Percentiles rank a stretch among this genome's conserved stretches.
phyloP scores from a whole-genome alignment of 1,140 invertebrate species.

The Penaeus vannamei region DNA sequence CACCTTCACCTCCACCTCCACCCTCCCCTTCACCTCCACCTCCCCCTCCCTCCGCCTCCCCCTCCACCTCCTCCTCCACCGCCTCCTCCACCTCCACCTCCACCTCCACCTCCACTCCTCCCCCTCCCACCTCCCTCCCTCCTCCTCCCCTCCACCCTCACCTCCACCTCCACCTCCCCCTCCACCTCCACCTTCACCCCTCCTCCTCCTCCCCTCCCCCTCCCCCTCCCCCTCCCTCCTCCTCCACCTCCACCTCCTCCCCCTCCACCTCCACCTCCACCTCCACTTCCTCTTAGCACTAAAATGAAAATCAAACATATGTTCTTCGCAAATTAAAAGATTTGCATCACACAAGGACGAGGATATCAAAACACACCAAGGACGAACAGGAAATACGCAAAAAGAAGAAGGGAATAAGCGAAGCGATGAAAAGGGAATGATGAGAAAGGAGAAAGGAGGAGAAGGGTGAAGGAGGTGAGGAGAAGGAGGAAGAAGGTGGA shows the following conservation, averaged over 20 bases:
- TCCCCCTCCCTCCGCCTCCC: background rate
- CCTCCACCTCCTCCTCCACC: background rate
- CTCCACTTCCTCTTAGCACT: background rate
- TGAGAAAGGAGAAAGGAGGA: no score
- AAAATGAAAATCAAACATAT: no score
- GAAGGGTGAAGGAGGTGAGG: no score
- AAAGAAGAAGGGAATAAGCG: no score
- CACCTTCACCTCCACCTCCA: background rate
- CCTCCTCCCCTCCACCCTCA: background rate
- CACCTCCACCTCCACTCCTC: background rate
- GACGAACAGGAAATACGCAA: no score
- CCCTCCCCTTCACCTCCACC: background rate
- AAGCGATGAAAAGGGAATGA: no score
- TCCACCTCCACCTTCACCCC: background rate
- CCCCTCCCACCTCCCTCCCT: background rate
- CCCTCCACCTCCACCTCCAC: background rate
- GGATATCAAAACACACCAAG: no score
- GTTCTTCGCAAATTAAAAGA: no score
- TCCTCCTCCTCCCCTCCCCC: background rate
- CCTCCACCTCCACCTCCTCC: background rate
- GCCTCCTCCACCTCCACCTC: background rate
- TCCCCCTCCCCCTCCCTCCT: background rate
- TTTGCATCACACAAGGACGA: no score
- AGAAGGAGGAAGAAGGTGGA: no score
- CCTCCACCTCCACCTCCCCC: background rate